Evolutionary conservation across 2,113 vertebrate species (phyloP).

Genomic region (Myrmophylax atrothorax): DNA sequence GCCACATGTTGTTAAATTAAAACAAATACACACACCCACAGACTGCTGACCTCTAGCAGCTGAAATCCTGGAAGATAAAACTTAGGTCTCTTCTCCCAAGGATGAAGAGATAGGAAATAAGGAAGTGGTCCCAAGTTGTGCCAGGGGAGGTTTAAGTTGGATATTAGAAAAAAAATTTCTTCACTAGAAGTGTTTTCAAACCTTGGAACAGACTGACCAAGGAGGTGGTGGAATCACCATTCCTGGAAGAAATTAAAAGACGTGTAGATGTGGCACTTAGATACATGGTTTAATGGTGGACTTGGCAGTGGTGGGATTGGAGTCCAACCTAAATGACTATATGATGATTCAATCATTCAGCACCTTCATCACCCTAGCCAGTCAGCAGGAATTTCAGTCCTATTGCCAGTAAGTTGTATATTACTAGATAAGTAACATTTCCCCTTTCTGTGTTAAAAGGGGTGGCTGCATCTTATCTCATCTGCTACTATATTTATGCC

Average conservation of each 20-base stretch:
- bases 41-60: background rate
- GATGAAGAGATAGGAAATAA: background rate
- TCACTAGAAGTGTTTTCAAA: fast-evolving
- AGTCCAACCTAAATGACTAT: background rate
- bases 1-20: background rate
- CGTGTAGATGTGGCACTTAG: background rate
- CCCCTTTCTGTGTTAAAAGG: background rate
- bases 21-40: background rate
- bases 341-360: background rate
- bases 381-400: background rate
- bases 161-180: background rate
- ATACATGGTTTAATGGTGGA: background rate
- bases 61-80: background rate
- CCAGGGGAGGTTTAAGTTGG: background rate
- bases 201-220: background rate
- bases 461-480: background rate
- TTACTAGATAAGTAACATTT: background rate
- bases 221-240: background rate
- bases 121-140: background rate
- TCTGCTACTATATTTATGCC: background rate
- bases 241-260: background rate
- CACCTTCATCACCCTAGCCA: background rate
- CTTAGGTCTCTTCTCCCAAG: background rate
- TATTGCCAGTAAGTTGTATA: background rate
- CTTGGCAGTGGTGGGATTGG: background rate